Evolutionary conservation across 2,797 vertebrate genomes (phyloP).

Genomic region (Otus scops): DNA sequence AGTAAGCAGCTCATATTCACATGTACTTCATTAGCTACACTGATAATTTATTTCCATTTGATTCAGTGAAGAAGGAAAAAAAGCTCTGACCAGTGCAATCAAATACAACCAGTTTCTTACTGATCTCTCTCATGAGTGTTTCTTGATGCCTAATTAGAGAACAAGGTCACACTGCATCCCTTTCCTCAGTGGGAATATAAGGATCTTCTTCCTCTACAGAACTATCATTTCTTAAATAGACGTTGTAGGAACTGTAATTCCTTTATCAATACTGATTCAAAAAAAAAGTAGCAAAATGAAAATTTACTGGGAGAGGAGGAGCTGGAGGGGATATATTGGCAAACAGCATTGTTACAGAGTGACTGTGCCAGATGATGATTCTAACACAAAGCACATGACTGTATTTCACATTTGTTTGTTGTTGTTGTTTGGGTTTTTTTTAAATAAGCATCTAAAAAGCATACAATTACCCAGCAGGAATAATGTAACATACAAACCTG

Average conservation of each 20-base stretch:
- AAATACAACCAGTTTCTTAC: not conserved
- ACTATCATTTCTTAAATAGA: not conserved
- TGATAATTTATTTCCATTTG: not conserved
- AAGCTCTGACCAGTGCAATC: not conserved
- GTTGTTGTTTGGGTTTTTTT: not conserved
- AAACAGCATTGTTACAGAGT: not conserved
- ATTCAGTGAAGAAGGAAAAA: not conserved
- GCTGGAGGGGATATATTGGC: not conserved
- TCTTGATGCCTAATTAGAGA: not conserved
- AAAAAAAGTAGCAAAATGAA: not conserved
- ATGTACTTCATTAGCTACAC: not conserved
- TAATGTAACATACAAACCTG: slow-evolving; percentile 78
- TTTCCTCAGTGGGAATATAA: not conserved
- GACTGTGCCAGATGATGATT: not conserved
- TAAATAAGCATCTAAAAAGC: not conserved
- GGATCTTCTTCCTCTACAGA: not conserved
- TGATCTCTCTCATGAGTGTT: not conserved
- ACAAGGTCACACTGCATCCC: not conserved
- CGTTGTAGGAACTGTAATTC: not conserved
- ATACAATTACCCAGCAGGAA: not conserved
- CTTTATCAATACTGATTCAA: not conserved
- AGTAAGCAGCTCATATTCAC: not conserved
- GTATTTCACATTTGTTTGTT: rapidly evolving
- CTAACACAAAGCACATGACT: not conserved
- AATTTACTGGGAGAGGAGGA: not conserved